A percentile compares a stretch with the other conserved stretches of the same genome.
Evolutionary conservation across 1,140 invertebrate species (phyloP).

Genomic region (Solenopsis invicta): DNA sequence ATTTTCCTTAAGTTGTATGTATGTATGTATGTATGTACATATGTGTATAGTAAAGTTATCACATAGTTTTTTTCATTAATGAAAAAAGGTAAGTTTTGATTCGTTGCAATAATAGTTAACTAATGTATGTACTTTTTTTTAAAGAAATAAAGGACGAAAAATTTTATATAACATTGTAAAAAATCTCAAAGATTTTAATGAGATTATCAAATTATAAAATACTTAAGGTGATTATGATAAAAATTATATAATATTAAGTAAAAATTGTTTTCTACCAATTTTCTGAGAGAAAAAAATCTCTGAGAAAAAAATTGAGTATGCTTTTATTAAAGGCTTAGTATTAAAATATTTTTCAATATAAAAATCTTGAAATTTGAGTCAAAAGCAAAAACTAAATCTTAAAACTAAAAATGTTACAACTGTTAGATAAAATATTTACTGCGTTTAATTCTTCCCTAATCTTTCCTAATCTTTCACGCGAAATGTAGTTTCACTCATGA

Average conservation of each 20-base stretch:
- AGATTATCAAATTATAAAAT: slow-evolving; percentile 1
- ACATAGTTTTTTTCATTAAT: slow-evolving; percentile 25
- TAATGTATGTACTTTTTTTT: background rate
- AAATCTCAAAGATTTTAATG: background rate
- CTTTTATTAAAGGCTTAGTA: background rate
- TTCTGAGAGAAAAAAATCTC: background rate
- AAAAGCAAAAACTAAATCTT: slow-evolving; percentile 11
- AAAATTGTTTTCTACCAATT: background rate
- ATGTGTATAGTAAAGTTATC: background rate
- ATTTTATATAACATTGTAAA: background rate
- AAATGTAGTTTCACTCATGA: slow-evolving; percentile 47
- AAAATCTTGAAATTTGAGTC: background rate
- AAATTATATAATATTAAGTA: slow-evolving; percentile 23
- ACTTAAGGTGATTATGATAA: background rate
- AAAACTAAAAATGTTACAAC: background rate
- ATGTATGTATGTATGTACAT: too few species aligned
- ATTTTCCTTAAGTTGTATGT: too few species aligned
- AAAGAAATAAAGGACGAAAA: background rate
- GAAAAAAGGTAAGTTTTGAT: slow-evolving; percentile 54
- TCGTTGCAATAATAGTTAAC: background rate
- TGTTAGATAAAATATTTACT: background rate
- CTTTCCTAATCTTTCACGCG: slow-evolving; percentile 29
- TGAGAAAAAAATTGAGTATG: background rate
- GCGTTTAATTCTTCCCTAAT: slow-evolving; percentile 45
- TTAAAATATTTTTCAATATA: slow-evolving; percentile 18